A percentile compares a stretch with the other conserved stretches of the same genome.
These are phyloP conservation scores for Peromyscus nudipes DNA, from an alignment of 2,797 vertebrate species.

Conservation along the genomic window DNA sequence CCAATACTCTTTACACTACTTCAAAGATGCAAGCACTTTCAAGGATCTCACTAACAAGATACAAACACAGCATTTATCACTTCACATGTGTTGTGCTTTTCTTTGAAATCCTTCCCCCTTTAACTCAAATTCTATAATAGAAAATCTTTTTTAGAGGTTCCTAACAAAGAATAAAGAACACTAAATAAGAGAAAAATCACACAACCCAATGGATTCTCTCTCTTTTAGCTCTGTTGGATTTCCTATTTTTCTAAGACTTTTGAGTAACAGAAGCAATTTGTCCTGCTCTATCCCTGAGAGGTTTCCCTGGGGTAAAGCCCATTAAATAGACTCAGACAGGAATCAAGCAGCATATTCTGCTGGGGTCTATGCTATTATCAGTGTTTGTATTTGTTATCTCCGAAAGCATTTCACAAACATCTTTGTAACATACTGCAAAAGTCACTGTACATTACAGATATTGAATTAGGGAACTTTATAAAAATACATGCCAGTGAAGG, in stretches of 20 bases:
- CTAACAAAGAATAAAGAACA: constrained; percentile 67
- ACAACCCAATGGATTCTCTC: not conserved
- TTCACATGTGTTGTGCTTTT: constrained; percentile 51
- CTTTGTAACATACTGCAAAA: not conserved
- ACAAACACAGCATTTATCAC: constrained; percentile 71
- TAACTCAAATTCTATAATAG: constrained; percentile 42
- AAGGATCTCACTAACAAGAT: constrained; percentile 70
- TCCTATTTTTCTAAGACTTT: constrained; percentile 56
- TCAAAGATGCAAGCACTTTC: constrained; percentile 60
- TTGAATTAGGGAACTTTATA: not conserved
- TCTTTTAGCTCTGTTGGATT: constrained; percentile 52
- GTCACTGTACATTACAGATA: not conserved
- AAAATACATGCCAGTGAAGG: not conserved
- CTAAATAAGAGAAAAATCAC: constrained; percentile 62
- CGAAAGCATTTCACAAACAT: not conserved
- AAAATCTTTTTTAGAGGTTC: constrained; percentile 16
- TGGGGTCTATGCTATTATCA: not conserved
- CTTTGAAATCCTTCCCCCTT: constrained; percentile 62
- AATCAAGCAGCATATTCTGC: not conserved
- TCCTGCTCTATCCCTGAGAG: not conserved
- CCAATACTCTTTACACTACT: constrained; percentile 56
- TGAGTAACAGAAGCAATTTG: constrained; percentile 29
- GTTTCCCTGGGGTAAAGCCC: constrained; percentile 11
- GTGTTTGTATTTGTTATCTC: not conserved
- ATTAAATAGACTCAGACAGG: not conserved